Base-by-base conservation (phyloP, 2,797 vertebrate genomes). In the Crypturellus tataupa region DNA sequence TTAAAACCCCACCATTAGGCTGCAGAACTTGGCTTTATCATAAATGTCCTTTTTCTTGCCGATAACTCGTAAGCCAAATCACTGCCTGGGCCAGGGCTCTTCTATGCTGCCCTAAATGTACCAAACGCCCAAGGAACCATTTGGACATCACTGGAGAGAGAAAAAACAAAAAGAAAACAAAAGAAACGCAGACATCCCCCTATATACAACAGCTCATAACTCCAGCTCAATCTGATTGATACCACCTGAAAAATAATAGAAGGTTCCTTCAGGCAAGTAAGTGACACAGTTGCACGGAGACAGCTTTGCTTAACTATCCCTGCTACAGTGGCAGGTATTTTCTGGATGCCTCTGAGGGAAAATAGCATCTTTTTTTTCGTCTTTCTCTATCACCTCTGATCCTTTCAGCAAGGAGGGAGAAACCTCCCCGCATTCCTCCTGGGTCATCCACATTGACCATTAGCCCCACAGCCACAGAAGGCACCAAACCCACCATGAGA, bases 231-330 rank as follows among this genome's bases (percentile, higher is more conserved):
- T 69, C 37, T 87, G 85, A 91, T 29, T 75, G 75, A 60, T 87
- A 55, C 44, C 55, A 78, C 58, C 65, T 78, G 51, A 91, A 92
- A 87, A 93, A 58, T 55, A 89, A 85, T 68, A 78, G 15, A 87
- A 80, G 78, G 80, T 42, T 78, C 65, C 76, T 78, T 71, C 17
- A 4, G 77, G 87, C 91, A 92, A 78, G 65, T 77, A 49, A 80
- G 33, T 42, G 87, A 49, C 49, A 46, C 35, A 58, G 35, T 37
- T 64, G 65, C 92, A 44, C 29, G 40, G 53, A 91, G 62, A 73
- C 40, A 87, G 76, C 49, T 89, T 75, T 73, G 46, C 53, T 94
- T 91, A 85, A 93, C 93, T 93, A 90, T 85, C 51, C 83, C 92
- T 0, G 4, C 79, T 35, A 59, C 16, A 2, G 37, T 8, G 5